Base-by-base conservation (phyloP, 2,113 vertebrate genomes). In the Dolichallabes microphthalmus region DNA sequence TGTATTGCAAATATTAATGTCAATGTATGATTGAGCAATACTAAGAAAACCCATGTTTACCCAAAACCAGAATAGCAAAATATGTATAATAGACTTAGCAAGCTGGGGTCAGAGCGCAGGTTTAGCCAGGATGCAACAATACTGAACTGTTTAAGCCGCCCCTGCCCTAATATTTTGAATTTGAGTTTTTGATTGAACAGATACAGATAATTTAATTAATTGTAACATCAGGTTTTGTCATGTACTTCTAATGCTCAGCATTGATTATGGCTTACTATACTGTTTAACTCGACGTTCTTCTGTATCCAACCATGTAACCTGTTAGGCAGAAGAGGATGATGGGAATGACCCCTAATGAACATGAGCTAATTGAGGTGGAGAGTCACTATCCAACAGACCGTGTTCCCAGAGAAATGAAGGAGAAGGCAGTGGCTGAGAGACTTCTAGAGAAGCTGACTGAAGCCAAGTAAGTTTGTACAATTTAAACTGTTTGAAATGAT, bases 261-360 rank as follows among this genome's bases (percentile, higher is more conserved):
- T 55, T 14, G 2, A 20, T 58, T 35, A 30, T 6, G 20, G 4
- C 17, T 13, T 60, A 11, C 35, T 35, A 0, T 57, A 57, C 20
- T 32, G 27, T 55, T 39, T 7, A 55, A 22, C 39, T 77, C 4
- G 6, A n/a, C 39, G 19, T 75, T 35, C 27, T 10, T n/a, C 20
- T 74, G 32, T 61, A 17, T 12, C 10, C 27, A 71, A 9, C 11
- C 32, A 4, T 88, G 7, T 86, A 61, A 22, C 63, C 11, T 14
- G 1, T 12, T 90, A 96, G 96, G 92, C 93, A 96, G 78, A 97
- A 98, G 92, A 93, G 96, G 87, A 96, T 95, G 94, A 97, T 98
- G 96, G 97, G 97, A 76, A 98, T 98, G 97, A 97, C 97, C 0
- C 95, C 93, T 2, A 94, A 94, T 27, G 96, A 96, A 87, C 86